Evolutionary conservation across 2,797 vertebrate genomes (phyloP), one percentile per base, ranked within the genome.

Genomic region (Myotis daubentonii): DNA sequence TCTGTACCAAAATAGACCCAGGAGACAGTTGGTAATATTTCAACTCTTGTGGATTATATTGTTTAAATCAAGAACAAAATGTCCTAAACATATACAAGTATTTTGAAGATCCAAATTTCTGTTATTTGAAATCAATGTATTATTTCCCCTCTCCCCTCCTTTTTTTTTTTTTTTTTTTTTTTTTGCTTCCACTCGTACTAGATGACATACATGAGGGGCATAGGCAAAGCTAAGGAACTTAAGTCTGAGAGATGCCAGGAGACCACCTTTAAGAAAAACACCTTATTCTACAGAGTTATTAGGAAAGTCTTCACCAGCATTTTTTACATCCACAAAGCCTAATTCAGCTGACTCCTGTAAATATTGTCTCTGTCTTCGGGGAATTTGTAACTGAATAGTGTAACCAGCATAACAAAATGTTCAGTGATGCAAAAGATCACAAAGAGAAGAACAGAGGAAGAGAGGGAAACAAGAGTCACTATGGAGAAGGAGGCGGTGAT

Each of bases 51-150:
- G 41, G 38, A 38, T 82, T n/a, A 79, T 16, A 81, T 36, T 36
- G 15, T 65, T 89, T 89, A 80, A 93, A 87, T 25, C 17, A 62
- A 60, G 53, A 93, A 91, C 10, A 89, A 92, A 94, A 55, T 41
- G 36, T 3, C 53, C 28, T 68, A 57, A 92, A 49, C 8, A 68
- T 3, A 89, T 2, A 3, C 44, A 85, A 41, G n/a, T 53, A 89
- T 86, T 87, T 87, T 60, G 44, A 90, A 93, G 47, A 90, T 55
- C 19, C 44, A 81, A 76, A 86, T 75, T 47, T 75, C 20, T 81
- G 65, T 38, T 86, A 41, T 66, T 88, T 60, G 38, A 62, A 87
- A 41, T 53, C 74, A 83, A 65, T 41, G 10, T 71, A 55, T 85
- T 74, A 66, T 28, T 53, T 19, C 23, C 13, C 13, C 6, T 3